Base-by-base conservation (phyloP, 2,113 vertebrate species). In the Pelusios castaneus region DNA sequence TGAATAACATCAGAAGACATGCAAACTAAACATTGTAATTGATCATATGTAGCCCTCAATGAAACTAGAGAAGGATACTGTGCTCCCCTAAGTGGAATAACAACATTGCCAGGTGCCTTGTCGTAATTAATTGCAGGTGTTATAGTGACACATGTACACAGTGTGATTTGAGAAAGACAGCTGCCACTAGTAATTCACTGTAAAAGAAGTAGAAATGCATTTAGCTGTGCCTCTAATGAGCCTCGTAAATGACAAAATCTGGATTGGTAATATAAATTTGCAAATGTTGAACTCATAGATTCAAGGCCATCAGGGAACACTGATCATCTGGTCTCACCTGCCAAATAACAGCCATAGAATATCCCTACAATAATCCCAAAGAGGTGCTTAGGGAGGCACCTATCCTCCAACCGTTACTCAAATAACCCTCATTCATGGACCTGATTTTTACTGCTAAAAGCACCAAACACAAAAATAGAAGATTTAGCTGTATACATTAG, bases 161-260 rank as follows among this genome's bases (percentile, higher is more conserved):
- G 91, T 93, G 75, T 84, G 78, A 95, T 95, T 90, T 95, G 85
- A 92, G 45, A 94, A 89, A 84, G 60, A 80, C 92, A 95, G 87
- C 89, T 92, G 93, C 78, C 38, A 63, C 7, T 21, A 86, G 78
- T 67, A 91, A 92, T 90, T 94, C 88, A 60, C 84, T 90, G 45
- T 67, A 92, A 77, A 76, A 47, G 51, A 82, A 31, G 67, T 77
- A 92, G 75, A 95, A 90, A 95, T 55, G 87, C 45, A 90, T 91
- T 93, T 91, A 95, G 54, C 49, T 8, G 29, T 60, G 76, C 81
- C 51, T 90, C 21, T 82, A 67, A 92, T 84, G 49, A 93, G 24
- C 7, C 56, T 89, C 90, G 21, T n/a, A 51, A 29, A 89, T 70
- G 10, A 34, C 45, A 95, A 91, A n/a, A 92, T 91, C 58, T 89